A percentile compares a stretch with the other conserved stretches of the same genome.
Conservation (phyloP, 2,113 vertebrate genomes). For the Jacana jacana region DNA sequence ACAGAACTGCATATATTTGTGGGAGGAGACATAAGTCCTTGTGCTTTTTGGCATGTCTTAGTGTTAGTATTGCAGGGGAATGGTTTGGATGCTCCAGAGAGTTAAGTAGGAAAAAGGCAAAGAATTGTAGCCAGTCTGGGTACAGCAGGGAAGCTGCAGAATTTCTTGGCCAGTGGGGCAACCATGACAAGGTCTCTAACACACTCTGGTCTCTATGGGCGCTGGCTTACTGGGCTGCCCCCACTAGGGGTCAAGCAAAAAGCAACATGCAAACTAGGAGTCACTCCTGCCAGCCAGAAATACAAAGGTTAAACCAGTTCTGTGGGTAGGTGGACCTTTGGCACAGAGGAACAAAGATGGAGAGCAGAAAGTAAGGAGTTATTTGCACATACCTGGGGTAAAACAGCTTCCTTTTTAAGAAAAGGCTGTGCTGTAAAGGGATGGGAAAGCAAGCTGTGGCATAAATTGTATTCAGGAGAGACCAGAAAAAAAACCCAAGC, state of each 20-base stretch:
- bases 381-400: not conserved
- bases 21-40: not conserved
- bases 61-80: not conserved
- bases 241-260: not conserved
- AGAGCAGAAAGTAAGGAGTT: not conserved
- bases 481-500: not conserved
- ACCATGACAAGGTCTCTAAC: not conserved
- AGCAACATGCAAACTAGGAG: not conserved
- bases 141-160: not conserved
- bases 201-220: not conserved
- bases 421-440: not conserved
- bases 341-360: not conserved
- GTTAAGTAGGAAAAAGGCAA: not conserved
- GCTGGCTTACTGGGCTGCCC: not conserved
- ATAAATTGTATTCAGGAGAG: not conserved
- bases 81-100: not conserved
- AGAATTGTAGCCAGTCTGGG: not conserved
- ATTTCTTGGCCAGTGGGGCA: not conserved
- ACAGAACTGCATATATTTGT: not conserved
- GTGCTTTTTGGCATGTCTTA: not conserved
- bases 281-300: not conserved
- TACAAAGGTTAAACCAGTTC: not conserved
- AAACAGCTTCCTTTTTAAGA: not conserved
- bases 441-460: not conserved
- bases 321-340: not conserved